phyloP scores from a whole-genome alignment of 2,113 vertebrate genomes.

The Meleagris gallopavo region DNA sequence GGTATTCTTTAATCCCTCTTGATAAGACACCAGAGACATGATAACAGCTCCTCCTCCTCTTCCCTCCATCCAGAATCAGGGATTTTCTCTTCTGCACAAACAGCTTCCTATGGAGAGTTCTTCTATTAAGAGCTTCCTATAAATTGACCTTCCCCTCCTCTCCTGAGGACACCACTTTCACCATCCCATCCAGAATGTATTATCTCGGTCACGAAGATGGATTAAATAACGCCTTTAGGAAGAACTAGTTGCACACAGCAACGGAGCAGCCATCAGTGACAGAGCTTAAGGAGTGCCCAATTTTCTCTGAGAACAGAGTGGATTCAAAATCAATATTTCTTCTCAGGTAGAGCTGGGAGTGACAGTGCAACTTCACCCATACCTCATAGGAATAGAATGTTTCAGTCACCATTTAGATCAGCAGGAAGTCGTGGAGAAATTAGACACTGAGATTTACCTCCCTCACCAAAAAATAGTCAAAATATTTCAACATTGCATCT shows the following conservation, averaged over 20 bases:
- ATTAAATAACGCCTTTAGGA: background rate
- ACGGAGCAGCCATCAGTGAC: fast-evolving
- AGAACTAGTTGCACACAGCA: fast-evolving
- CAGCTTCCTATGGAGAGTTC: background rate
- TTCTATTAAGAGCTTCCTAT: background rate
- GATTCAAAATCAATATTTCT: background rate
- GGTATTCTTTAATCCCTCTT: background rate
- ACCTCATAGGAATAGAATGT: fast-evolving
- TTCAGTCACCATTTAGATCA: background rate
- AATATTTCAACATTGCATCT: conserved; percentile 28
- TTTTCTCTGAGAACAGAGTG: background rate
- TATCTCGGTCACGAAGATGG: background rate
- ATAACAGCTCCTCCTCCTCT: background rate
- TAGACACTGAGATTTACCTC: conserved; percentile 1
- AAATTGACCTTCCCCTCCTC: background rate
- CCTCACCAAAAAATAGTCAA: background rate
- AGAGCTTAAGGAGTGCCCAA: background rate
- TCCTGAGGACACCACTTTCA: no score
- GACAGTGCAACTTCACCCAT: background rate
- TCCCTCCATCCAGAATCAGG: no score
- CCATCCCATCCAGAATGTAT: background rate
- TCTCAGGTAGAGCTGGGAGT: background rate
- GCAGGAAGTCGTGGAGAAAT: background rate
- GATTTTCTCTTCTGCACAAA: background rate
- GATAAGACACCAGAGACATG: background rate